Evolutionary conservation across 2,113 vertebrate species (phyloP).

Genomic region (Macheiramphus alcinus): DNA sequence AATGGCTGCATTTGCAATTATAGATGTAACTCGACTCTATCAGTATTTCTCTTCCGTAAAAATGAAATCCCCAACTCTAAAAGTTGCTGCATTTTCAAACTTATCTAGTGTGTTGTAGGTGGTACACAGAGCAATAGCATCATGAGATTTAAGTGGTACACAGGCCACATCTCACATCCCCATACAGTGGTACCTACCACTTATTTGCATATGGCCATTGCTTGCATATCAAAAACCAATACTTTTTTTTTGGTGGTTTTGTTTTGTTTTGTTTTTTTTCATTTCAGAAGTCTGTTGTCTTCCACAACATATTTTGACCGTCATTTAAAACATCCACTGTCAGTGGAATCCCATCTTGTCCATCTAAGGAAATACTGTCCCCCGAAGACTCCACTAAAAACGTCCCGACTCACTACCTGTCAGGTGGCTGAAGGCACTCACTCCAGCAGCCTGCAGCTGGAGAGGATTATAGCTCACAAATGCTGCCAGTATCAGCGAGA

Average conservation of each 20-base stretch:
- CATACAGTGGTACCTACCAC: neutral
- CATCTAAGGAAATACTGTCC: neutral
- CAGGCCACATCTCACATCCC: neutral
- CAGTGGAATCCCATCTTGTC: neutral
- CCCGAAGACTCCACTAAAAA: neutral
- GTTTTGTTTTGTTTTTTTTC: neutral
- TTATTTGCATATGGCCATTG: neutral
- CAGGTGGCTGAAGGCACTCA: slow-evolving; percentile 18
- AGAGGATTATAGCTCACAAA: slow-evolving; percentile 66
- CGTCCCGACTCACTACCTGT: neutral
- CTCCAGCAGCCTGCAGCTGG: slow-evolving; percentile 37
- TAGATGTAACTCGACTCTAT: accelerated
- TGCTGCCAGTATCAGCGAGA: slow-evolving; percentile 60
- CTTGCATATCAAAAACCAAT: neutral
- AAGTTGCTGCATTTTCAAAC: neutral
- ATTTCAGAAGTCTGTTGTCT: neutral
- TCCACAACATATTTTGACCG: neutral
- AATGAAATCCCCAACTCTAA: neutral
- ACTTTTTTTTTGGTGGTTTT: neutral
- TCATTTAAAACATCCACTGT: neutral
- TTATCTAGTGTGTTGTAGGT: neutral
- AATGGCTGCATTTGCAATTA: neutral
- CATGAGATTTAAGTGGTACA: neutral
- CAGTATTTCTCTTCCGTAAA: neutral
- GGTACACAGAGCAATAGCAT: neutral